These are phyloP conservation scores for Lysandra coridon DNA, from an alignment of 2,888 invertebrate genomes.

Conservation along the genomic window DNA sequence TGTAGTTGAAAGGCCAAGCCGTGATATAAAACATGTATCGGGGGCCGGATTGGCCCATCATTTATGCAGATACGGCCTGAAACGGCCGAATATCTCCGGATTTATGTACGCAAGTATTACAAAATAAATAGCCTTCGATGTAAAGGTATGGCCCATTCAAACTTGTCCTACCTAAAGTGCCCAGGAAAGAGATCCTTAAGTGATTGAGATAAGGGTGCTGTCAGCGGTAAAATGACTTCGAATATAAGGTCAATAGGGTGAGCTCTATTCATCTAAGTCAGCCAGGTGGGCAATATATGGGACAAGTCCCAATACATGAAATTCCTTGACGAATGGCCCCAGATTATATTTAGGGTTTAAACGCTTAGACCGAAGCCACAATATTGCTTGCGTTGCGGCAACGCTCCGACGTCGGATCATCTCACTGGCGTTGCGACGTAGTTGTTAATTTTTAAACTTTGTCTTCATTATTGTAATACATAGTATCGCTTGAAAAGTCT, in stretches of 20 bases:
- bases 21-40: conserved; percentile 23
- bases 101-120: conserved; percentile 33
- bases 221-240: neutral
- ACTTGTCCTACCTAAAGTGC: neutral
- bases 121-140: conserved; percentile 31
- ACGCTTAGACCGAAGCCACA: neutral
- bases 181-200: neutral
- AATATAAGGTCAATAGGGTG: conserved; percentile 30
- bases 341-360: conserved; percentile 1
- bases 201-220: neutral
- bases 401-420: no score
- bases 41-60: conserved; percentile 1
- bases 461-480: no score
- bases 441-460: no score
- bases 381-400: neutral
- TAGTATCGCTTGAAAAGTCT: no score
- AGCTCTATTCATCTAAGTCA: conserved; percentile 51
- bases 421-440: no score
- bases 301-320: conserved; percentile 28
- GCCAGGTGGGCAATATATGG: conserved; percentile 51
- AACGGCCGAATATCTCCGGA: conserved; percentile 17
- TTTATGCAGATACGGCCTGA: conserved; percentile 20
- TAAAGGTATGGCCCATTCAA: conserved; percentile 25
- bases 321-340: conserved; percentile 27
- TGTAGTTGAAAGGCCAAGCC: conserved; percentile 16